phyloP scores from a whole-genome alignment of 2,888 invertebrate genomes.

The Autographa gamma region DNA sequence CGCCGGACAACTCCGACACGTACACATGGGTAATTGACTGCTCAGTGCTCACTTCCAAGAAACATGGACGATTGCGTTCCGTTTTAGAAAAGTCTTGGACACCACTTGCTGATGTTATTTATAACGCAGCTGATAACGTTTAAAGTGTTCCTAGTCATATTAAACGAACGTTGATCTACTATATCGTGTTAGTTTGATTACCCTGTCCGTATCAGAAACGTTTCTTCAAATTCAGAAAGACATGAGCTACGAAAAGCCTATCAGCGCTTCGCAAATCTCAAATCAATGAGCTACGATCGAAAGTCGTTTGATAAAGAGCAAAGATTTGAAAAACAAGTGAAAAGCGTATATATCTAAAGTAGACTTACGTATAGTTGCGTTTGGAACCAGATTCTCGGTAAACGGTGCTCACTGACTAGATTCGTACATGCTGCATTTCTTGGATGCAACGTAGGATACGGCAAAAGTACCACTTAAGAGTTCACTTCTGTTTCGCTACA shows the following conservation, averaged over 20 bases:
- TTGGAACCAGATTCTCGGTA: conserved; percentile 21
- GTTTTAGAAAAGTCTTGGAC: conserved; percentile 7
- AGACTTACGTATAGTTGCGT: not conserved
- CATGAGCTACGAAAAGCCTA: not conserved
- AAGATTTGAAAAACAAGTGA: conserved; percentile 11
- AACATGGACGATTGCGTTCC: conserved; percentile 17
- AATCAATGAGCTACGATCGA: conserved; percentile 18
- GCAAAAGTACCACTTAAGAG: not conserved
- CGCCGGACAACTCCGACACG: not conserved
- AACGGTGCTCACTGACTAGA: conserved; percentile 8
- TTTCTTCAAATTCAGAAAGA: too few relatives aligned
- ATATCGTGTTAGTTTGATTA: too few relatives aligned
- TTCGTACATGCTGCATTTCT: conserved; percentile 1
- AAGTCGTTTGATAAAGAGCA: conserved; percentile 20
- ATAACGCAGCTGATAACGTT: not conserved
- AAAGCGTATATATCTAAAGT: conserved; percentile 14
- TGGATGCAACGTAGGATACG: not conserved
- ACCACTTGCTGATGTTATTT: not conserved
- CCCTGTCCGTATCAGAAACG: too few relatives aligned
- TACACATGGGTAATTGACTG: conserved; percentile 9
- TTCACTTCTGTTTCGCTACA: not conserved
- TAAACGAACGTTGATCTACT: not conserved
- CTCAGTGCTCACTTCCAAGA: conserved; percentile 20
- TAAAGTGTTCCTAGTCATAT: not conserved
- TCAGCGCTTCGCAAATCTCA: not conserved